Percentiles rank a stretch among this genome's conserved stretches.
phyloP scores from a whole-genome alignment of 2,113 vertebrate species.

The Panthera uncia region DNA sequence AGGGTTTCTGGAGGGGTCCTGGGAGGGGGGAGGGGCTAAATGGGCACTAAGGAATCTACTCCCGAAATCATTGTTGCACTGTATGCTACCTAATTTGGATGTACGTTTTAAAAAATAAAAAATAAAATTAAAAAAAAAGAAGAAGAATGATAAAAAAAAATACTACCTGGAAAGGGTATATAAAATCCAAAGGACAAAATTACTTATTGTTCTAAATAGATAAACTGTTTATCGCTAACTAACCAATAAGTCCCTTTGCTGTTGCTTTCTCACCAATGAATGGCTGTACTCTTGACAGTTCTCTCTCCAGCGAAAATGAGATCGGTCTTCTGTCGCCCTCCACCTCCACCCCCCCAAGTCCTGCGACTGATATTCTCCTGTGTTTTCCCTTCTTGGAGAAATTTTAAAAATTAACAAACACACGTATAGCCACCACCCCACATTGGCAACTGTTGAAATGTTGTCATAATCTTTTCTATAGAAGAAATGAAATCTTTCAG shows the following conservation, averaged over 20 bases:
- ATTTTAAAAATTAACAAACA: background rate
- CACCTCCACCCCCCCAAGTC: background rate
- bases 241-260: background rate
- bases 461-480: background rate
- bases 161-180: background rate
- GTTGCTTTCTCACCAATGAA: background rate
- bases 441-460: background rate
- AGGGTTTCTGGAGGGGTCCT: too few relatives aligned
- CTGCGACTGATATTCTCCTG: background rate
- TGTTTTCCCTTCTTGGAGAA: background rate
- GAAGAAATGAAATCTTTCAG: background rate
- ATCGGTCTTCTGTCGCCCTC: background rate
- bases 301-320: background rate
- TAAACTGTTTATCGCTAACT: background rate
- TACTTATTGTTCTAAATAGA: background rate
- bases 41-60: too few relatives aligned
- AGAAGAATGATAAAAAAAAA: background rate
- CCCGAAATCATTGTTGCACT: too few relatives aligned
- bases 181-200: background rate
- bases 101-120: too few relatives aligned
- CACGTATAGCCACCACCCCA: background rate
- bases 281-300: accelerated
- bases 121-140: background rate
- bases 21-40: too few relatives aligned
- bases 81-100: too few relatives aligned